A percentile compares a stretch with the other conserved stretches of the same genome.
Evolutionary conservation across 2,888 invertebrate genomes (phyloP).

Genomic region (Leuctra nigra): DNA sequence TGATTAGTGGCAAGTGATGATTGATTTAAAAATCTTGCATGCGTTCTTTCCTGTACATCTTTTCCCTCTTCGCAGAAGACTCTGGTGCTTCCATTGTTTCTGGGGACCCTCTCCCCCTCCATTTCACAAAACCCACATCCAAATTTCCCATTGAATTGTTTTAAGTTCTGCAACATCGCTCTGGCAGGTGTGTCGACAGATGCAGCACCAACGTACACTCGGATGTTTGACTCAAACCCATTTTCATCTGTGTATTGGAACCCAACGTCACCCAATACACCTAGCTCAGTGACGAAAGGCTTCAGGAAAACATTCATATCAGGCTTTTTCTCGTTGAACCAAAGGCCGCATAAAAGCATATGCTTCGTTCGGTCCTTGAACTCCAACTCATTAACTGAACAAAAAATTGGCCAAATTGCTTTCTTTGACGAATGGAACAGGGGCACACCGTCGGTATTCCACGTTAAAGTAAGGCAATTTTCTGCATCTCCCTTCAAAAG

Average conservation of each 20-base stretch:
- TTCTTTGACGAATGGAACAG: neutral
- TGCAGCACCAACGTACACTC: neutral
- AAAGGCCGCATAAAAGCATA: neutral
- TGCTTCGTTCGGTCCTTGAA: neutral
- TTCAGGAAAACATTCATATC: neutral
- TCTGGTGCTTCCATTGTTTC: constrained; percentile 24
- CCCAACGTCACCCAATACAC: neutral
- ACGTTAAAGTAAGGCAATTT: neutral
- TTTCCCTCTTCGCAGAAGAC: constrained; percentile 22
- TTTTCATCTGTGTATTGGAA: too few relatives aligned
- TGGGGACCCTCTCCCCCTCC: constrained; percentile 19
- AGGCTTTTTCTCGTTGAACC: neutral
- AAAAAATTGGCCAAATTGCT: neutral
- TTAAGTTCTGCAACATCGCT: constrained; percentile 18
- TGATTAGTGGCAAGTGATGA: too few relatives aligned
- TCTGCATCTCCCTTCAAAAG: too few relatives aligned
- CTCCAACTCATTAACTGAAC: constrained; percentile 5
- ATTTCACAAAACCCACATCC: constrained; percentile 27
- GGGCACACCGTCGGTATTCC: neutral
- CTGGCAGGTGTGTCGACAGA: constrained; percentile 20
- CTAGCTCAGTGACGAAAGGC: neutral
- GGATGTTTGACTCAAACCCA: too few relatives aligned
- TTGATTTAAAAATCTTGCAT: too few relatives aligned
- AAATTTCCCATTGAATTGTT: constrained; percentile 23
- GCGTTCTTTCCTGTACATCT: too few relatives aligned